Base-by-base conservation (phyloP, 2,888 invertebrate species). In the Myathropa florea region DNA sequence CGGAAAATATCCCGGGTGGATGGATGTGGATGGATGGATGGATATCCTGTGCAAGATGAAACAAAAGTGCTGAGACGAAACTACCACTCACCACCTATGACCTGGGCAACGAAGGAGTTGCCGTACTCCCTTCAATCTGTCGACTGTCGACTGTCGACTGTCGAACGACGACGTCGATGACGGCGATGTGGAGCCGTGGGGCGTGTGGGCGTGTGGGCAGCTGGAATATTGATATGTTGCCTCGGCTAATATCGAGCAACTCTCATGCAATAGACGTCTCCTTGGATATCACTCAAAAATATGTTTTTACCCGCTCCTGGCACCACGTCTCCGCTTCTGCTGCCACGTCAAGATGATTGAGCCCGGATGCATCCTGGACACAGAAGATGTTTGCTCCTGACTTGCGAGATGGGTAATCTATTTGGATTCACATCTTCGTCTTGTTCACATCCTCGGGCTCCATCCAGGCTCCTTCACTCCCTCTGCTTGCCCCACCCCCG, bases 251-350 rank as follows among this genome's bases (percentile, higher is more conserved):
- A 84, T 84, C 80, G 77, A 46, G 79, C 61, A 84, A 84, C 84
- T 73, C 67, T 75, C 84, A 84, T 88, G 77, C 84, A 80, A 83
- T 78, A 68, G 88, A 89, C 87, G 88, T 89, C 88, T 89, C 76
- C 82, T 75, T 88, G 83, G 89, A 89, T 89, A 89, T 89, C 89
- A 88, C 84, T 89, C 89, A 89, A 88, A 86, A 78, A 80, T 83
- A 79, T 75, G 39, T 79, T 85, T 76, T 71, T 33, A 46, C 55
- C 65, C 53, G 24, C 14, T 14, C 26, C 9, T 18, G 18, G 18
- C 53, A 21, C 53, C 53, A n/a, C 18, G 18, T 23, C 24, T 24
- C 53, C 53, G 36, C 14, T 14, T 23, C 14, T 21, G 26, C 53
- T 26, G 23, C 72, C 33, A 77, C 23, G 36, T 59, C 72, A 61